phyloP scores from a whole-genome alignment of 1,140 invertebrate species.

The Drosophila asahinai region DNA sequence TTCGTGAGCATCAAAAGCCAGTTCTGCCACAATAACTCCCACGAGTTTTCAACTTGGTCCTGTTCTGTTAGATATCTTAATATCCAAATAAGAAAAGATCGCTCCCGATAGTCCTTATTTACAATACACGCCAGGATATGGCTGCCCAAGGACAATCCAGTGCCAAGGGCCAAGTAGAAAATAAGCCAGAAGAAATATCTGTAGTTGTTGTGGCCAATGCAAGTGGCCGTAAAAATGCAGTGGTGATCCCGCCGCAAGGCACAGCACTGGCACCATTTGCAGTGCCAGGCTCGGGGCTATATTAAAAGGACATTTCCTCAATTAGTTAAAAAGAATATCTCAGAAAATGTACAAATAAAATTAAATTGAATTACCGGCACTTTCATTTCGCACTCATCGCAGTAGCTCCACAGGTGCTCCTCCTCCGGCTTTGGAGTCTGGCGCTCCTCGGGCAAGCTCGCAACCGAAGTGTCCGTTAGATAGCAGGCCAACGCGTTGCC shows the following conservation, averaged over 20 bases:
- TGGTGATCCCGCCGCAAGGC: slow-evolving; percentile 98
- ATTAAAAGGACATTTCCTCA: neutral
- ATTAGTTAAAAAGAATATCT: too few relatives aligned
- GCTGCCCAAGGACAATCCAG: slow-evolving; percentile 88
- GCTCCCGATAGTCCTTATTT: neutral
- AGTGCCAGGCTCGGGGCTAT: slow-evolving; percentile 94
- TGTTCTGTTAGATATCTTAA: too few relatives aligned
- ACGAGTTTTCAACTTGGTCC: too few relatives aligned
- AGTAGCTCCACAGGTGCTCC: slow-evolving; percentile 89
- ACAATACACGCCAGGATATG: slow-evolving; percentile 87
- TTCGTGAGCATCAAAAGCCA: neutral
- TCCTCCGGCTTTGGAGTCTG: slow-evolving; percentile 24
- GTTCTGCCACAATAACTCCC: neutral
- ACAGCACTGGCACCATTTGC: slow-evolving; percentile 91
- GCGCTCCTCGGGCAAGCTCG: slow-evolving; percentile 10
- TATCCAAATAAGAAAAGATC: neutral
- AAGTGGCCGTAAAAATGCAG: slow-evolving; percentile 95
- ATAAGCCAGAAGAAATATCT: slow-evolving; percentile 94
- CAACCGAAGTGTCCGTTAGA: slow-evolving; percentile 32
- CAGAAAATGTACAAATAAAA: neutral
- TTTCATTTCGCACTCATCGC: slow-evolving; percentile 90
- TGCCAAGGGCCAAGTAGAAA: slow-evolving; percentile 90
- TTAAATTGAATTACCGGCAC: slow-evolving; percentile 86
- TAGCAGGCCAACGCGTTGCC: slow-evolving; percentile 50
- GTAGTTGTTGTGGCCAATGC: slow-evolving; percentile 95